phyloP scores from a whole-genome alignment of 2,888 invertebrate species.

The Trichopria drosophilae region DNA sequence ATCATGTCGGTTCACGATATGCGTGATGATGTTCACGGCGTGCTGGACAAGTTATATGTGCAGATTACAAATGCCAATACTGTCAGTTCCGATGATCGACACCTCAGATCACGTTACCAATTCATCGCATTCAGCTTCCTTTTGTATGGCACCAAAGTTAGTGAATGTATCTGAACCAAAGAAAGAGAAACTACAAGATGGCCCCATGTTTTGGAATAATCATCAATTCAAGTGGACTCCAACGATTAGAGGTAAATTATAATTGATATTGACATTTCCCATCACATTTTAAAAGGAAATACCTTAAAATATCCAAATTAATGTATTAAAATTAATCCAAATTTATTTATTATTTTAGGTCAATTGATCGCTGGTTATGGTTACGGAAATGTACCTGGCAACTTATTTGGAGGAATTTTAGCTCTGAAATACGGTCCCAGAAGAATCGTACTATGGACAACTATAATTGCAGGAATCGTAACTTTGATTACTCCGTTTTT shows the following conservation, averaged over 20 bases:
- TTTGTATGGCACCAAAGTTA: too few relatives aligned
- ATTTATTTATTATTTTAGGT: too few relatives aligned
- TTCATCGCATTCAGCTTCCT: too few relatives aligned
- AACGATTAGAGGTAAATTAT: neutral
- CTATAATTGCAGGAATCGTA: constrained; percentile 39
- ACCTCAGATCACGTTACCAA: constrained; percentile 7
- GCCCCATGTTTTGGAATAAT: too few relatives aligned
- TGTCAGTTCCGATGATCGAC: constrained; percentile 50
- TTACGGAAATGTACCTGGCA: constrained; percentile 51
- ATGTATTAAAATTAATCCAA: too few relatives aligned
- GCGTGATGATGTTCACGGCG: constrained; percentile 73
- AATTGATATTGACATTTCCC: too few relatives aligned
- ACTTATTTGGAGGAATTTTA: constrained; percentile 48
- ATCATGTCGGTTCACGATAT: constrained; percentile 63
- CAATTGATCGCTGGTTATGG: constrained; percentile 49
- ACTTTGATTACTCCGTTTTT: constrained; percentile 45
- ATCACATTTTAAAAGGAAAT: too few relatives aligned
- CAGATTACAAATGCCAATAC: constrained; percentile 74
- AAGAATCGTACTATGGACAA: constrained; percentile 46
- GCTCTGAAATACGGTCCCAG: constrained; percentile 46
- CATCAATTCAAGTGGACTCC: neutral
- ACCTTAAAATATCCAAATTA: too few relatives aligned
- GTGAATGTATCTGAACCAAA: too few relatives aligned
- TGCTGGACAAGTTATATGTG: constrained; percentile 76
- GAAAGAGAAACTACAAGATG: too few relatives aligned